Evolutionary conservation across 2,888 invertebrate genomes (phyloP).

Genomic region (Ophioninae sp.): DNA sequence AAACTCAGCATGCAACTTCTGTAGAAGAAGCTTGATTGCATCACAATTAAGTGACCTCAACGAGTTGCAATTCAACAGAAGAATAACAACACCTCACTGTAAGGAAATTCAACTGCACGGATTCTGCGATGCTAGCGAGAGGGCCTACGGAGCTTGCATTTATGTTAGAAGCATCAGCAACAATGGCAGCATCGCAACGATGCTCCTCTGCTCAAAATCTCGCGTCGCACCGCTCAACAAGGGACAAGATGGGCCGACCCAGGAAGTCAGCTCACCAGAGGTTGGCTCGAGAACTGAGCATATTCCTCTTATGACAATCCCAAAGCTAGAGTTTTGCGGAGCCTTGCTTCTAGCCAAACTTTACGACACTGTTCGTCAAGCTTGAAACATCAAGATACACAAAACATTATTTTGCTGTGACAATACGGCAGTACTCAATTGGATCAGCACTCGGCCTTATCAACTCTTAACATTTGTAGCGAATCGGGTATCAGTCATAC

Average conservation of each 20-base stretch:
- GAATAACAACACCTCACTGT: conserved; percentile 34
- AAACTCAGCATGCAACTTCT: conserved; percentile 65
- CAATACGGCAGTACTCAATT: conserved; percentile 48
- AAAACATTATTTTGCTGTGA: conserved; percentile 41
- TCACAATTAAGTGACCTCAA: conserved; percentile 40
- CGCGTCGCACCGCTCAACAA: conserved; percentile 26
- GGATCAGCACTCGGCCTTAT: conserved; percentile 54
- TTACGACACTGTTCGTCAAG: neutral
- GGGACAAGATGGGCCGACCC: neutral
- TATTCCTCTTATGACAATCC: conserved; percentile 22
- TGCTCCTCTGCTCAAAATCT: conserved; percentile 26
- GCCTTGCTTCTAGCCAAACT: conserved; percentile 4
- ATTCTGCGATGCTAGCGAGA: conserved; percentile 65
- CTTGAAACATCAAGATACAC: neutral
- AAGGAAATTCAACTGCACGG: conserved; percentile 57
- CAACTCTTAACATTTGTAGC: conserved; percentile 51
- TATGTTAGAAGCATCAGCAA: conserved; percentile 20
- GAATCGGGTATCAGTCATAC: conserved; percentile 57
- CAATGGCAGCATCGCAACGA: neutral
- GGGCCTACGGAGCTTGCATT: conserved; percentile 62
- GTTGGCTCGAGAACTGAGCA: no score
- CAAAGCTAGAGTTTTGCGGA: conserved; percentile 41
- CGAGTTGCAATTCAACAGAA: conserved; percentile 54
- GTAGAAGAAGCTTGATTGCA: conserved; percentile 61
- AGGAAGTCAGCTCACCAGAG: neutral